Evolutionary conservation across 2,888 invertebrate species (phyloP).

Genomic region (Hanleya hanleyi): DNA sequence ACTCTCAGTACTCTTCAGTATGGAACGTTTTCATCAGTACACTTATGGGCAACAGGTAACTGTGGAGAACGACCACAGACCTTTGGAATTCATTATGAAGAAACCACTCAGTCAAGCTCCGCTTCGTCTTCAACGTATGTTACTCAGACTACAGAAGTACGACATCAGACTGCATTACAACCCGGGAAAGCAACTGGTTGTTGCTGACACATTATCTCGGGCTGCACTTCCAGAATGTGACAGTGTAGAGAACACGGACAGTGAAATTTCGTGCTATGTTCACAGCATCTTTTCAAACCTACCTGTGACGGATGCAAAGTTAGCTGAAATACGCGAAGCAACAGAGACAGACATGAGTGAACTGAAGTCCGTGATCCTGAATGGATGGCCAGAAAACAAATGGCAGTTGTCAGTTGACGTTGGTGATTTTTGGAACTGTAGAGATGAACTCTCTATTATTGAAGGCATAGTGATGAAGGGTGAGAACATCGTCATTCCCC

Average conservation of each 20-base stretch:
- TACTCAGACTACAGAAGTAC: slow-evolving; percentile 17
- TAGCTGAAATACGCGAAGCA: slow-evolving; percentile 23
- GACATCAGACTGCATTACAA: not conserved
- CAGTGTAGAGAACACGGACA: not conserved
- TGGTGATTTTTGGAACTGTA: slow-evolving; percentile 21
- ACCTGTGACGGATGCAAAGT: slow-evolving; percentile 30
- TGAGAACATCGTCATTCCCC: slow-evolving; percentile 11
- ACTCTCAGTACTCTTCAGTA: not conserved
- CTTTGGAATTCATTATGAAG: slow-evolving; percentile 22
- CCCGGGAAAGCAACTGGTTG: slow-evolving; percentile 1
- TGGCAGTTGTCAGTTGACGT: slow-evolving; percentile 10
- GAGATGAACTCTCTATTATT: slow-evolving; percentile 13
- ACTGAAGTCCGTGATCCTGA: slow-evolving; percentile 1
- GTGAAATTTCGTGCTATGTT: slow-evolving; percentile 28
- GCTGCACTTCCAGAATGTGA: not conserved
- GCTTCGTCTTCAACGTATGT: slow-evolving; percentile 14
- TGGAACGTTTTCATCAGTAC: slow-evolving; percentile 13
- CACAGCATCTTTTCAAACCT: slow-evolving; percentile 27
- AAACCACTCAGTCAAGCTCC: slow-evolving; percentile 8
- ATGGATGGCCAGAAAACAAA: slow-evolving; percentile 17
- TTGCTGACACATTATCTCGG: not conserved
- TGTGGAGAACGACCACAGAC: slow-evolving; percentile 21
- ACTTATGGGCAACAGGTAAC: slow-evolving; percentile 6
- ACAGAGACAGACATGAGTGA: slow-evolving; percentile 18
- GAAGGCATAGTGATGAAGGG: slow-evolving; percentile 12